These are phyloP conservation scores for Leiothrix lutea DNA, from an alignment of 2,113 vertebrate species.

Conservation along the genomic window DNA sequence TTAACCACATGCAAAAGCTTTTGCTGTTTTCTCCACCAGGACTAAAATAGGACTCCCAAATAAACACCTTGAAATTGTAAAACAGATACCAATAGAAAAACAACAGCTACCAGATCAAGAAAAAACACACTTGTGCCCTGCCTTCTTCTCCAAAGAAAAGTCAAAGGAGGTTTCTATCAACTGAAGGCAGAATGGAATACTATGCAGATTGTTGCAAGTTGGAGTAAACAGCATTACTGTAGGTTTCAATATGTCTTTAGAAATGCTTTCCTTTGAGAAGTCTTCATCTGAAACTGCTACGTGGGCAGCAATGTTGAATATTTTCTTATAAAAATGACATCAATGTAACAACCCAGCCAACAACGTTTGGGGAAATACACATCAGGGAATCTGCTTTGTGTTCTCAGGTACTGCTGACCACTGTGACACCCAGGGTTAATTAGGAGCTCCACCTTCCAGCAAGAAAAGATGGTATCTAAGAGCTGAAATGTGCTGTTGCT, in stretches of 20 bases:
- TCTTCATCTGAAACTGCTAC: neutral
- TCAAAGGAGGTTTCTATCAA: neutral
- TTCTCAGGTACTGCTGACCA: neutral
- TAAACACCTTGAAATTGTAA: neutral
- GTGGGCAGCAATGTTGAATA: neutral
- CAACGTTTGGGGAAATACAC: accelerated
- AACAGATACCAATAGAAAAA: neutral
- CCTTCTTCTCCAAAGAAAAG: neutral
- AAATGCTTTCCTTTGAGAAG: neutral
- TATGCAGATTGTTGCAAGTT: neutral
- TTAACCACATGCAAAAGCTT: neutral
- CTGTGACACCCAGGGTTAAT: neutral
- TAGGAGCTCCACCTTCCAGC: neutral
- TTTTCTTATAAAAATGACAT: neutral
- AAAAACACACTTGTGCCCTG: neutral
- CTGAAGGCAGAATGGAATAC: neutral
- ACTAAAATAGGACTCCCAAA: neutral
- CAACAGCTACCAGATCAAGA: neutral
- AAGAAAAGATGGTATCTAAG: neutral
- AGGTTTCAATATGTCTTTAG: neutral
- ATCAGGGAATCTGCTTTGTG: neutral
- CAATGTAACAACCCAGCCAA: neutral
- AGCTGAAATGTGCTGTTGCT: neutral
- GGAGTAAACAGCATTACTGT: neutral
- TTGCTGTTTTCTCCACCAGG: neutral